Evolutionary conservation across 2,113 vertebrate species (phyloP).

Genomic region (Hipposideros armiger): DNA sequence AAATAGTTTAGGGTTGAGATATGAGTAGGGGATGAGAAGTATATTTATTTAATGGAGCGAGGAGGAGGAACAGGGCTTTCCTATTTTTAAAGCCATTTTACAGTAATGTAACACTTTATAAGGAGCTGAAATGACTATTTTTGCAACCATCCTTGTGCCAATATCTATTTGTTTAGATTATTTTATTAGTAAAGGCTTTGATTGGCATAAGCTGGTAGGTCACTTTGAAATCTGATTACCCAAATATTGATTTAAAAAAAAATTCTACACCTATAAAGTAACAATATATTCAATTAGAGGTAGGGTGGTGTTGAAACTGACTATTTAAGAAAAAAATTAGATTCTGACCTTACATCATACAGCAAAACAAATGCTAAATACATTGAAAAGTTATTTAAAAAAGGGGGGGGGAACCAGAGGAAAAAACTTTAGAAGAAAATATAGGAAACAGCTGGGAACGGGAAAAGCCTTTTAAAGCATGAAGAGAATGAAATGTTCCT

Average conservation of each 20-base stretch:
- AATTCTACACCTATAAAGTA: not conserved
- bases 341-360: not conserved
- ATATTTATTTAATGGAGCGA: not conserved
- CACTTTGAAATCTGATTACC: not conserved
- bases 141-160: not conserved
- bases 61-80: not conserved
- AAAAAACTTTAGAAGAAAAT: not conserved
- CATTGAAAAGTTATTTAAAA: slow-evolving; percentile 13
- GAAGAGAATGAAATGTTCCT: not conserved
- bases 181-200: not conserved
- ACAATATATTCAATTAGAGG: not conserved
- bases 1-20: not conserved
- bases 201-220: not conserved
- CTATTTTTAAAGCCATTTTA: not conserved
- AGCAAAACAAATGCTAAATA: not conserved
- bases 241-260: not conserved
- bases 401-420: not conserved
- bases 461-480: not conserved
- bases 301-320: not conserved
- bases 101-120: not conserved
- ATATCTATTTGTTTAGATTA: not conserved
- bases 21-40: not conserved
- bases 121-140: not conserved
- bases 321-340: not conserved
- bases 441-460: not conserved